A percentile compares a stretch with the other conserved stretches of the same genome.
Evolutionary conservation across 2,797 vertebrate genomes (phyloP).

Genomic region (Orientallactaga sibirica): DNA sequence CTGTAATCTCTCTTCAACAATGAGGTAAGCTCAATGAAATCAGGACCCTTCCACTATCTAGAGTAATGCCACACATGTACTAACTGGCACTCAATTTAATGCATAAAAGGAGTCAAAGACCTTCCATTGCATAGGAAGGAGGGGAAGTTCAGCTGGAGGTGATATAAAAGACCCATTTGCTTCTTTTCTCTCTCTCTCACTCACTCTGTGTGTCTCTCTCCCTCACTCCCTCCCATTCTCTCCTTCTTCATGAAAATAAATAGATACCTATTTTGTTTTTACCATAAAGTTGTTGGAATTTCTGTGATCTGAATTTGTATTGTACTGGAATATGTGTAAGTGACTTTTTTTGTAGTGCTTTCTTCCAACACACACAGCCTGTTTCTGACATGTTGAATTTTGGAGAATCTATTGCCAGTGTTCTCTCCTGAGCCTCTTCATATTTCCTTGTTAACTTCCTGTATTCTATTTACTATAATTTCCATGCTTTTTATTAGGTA

Average conservation of each 20-base stretch:
- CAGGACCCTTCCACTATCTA: neutral
- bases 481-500: neutral
- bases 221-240: no score
- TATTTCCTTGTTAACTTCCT: neutral
- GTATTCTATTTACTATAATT: slow-evolving; percentile 56
- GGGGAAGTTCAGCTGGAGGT: no score
- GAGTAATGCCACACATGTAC: neutral
- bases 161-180: no score
- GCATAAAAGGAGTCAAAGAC: slow-evolving; percentile 12
- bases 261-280: neutral
- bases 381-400: neutral
- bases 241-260: no score
- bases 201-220: no score
- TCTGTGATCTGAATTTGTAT: neutral
- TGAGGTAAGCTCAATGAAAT: neutral
- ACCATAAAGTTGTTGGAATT: neutral
- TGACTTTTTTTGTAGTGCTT: neutral
- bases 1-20: neutral
- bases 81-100: neutral
- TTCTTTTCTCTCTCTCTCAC: neutral
- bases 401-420: neutral
- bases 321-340: neutral
- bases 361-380: neutral
- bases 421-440: neutral
- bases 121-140: neutral